Evolutionary conservation across 2,113 vertebrate genomes (phyloP).

Genomic region (Phainopepla nitens): DNA sequence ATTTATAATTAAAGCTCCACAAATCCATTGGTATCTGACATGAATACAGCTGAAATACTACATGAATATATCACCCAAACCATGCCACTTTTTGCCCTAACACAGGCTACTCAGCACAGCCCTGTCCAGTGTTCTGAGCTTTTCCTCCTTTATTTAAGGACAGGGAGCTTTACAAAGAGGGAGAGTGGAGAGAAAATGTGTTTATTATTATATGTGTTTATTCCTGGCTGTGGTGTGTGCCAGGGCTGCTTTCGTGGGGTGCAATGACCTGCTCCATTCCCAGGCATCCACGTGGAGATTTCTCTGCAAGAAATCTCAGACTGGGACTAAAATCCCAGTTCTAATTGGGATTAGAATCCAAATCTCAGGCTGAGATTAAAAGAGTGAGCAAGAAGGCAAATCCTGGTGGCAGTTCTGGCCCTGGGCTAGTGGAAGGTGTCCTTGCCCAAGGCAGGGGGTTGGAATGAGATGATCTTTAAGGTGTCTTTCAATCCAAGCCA

Average conservation of each 20-base stretch:
- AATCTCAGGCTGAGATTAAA: not conserved
- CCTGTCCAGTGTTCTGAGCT: not conserved
- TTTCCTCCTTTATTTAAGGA: slow-evolving; percentile 13
- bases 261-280: not conserved
- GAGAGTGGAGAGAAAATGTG: not conserved
- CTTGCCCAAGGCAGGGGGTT: not conserved
- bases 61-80: not conserved
- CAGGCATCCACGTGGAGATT: fast-evolving
- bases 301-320: not conserved
- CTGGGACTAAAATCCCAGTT: not conserved
- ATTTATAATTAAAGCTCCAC: slow-evolving; percentile 37
- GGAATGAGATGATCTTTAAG: not conserved
- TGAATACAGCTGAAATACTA: not conserved
- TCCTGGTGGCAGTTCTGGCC: not conserved
- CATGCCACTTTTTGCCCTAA: not conserved
- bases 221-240: not conserved
- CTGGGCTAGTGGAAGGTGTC: not conserved
- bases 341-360: not conserved
- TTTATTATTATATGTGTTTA: not conserved
- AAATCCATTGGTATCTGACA: not conserved
- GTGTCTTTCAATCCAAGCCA: not conserved
- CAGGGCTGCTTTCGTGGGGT: not conserved
- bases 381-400: not conserved
- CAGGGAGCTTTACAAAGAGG: not conserved
- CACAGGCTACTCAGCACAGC: not conserved